A percentile compares a stretch with the other conserved stretches of the same genome.
These are phyloP conservation scores for Caenorhabditis sp. DNA, from an alignment of 2,888 invertebrate genomes.

Conservation along the genomic window DNA sequence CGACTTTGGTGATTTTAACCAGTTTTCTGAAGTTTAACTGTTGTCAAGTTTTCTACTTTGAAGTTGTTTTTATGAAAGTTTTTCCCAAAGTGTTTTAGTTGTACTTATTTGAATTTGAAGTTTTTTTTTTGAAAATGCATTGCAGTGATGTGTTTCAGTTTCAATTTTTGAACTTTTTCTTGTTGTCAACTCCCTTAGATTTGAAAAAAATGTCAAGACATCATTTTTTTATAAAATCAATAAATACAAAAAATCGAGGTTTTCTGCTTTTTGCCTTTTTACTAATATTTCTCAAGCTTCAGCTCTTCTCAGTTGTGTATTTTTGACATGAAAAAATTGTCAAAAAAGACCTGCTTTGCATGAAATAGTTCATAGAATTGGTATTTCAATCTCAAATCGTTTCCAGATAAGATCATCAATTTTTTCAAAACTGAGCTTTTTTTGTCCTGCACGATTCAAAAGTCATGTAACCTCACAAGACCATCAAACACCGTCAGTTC, in stretches of 20 bases:
- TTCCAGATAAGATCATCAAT: slow-evolving; percentile 42
- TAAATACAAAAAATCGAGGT: background rate
- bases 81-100: no score
- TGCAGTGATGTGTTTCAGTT: background rate
- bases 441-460: slow-evolving; percentile 40
- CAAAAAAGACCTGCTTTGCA: background rate
- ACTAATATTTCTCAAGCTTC: slow-evolving; percentile 23
- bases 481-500: slow-evolving; percentile 30
- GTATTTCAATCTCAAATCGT: background rate
- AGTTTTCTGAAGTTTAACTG: no score
- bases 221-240: background rate
- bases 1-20: no score
- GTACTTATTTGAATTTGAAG: background rate
- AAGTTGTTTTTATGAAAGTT: no score
- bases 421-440: slow-evolving; percentile 36
- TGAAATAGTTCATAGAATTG: background rate
- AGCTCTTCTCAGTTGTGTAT: slow-evolving; percentile 11
- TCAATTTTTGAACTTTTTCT: background rate
- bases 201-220: background rate
- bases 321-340: background rate
- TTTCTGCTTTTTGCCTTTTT: background rate
- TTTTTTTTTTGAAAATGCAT: background rate
- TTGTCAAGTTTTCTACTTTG: no score
- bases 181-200: background rate
- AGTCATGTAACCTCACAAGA: slow-evolving; percentile 26